Evolutionary conservation across 1,140 invertebrate genomes (phyloP).

Genomic region (Phymorhynchus buccinoides): DNA sequence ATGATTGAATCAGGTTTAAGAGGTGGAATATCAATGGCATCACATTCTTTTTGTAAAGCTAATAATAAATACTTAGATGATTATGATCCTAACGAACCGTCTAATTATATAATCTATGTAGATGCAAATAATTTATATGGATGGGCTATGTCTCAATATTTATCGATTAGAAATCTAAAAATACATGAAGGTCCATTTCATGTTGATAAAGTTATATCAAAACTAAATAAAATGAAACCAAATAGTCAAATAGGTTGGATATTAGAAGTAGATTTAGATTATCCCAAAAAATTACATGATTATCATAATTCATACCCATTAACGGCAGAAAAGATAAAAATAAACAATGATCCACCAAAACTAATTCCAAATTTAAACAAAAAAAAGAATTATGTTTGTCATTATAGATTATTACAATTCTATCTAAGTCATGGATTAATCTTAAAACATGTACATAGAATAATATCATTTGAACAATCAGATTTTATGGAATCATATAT

Average conservation of each 20-base stretch:
- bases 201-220: conserved; percentile 44
- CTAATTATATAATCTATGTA: conserved; percentile 26
- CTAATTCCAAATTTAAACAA: conserved; percentile 40
- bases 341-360: conserved; percentile 39
- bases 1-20: too few species aligned
- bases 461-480: conserved; percentile 43
- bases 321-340: conserved; percentile 64
- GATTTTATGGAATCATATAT: conserved; percentile 49
- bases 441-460: conserved; percentile 43
- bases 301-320: conserved; percentile 75
- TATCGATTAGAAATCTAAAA: conserved; percentile 54
- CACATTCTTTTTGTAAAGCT: conserved; percentile 50
- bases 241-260: conserved; percentile 75
- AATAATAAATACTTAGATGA: conserved; percentile 31
- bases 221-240: conserved; percentile 60
- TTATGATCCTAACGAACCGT: not conserved
- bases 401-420: too few species aligned
- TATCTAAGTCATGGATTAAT: too few species aligned
- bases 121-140: conserved; percentile 62
- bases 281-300: conserved; percentile 74
- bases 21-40: too few species aligned
- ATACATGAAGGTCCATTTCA: conserved; percentile 49
- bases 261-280: conserved; percentile 73
- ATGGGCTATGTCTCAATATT: conserved; percentile 46
- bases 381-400: conserved; percentile 46